Base-by-base conservation (phyloP, 2,888 invertebrate genomes). In the Sclerodermus sp. region DNA sequence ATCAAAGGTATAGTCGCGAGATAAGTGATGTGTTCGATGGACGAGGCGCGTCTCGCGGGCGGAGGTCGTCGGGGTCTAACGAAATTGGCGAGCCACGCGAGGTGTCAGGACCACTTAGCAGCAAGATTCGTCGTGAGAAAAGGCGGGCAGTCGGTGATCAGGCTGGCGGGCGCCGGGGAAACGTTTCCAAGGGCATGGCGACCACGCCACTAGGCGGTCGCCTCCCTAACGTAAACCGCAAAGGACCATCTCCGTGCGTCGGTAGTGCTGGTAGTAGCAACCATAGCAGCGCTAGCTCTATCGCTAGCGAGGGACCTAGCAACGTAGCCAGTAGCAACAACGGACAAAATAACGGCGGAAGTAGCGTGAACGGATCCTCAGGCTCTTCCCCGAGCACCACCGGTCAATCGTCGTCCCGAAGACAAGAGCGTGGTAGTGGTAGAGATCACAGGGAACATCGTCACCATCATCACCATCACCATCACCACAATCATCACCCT, bases 201-300 rank as follows among this genome's bases (percentile, higher is more conserved):
- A 75, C 76, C 74, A 76, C 76, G 76, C 75, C 75, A 76, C 69
- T 75, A 75, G 76, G 74, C 75, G 76, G 74, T 75, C 75, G 75
- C 75, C 74, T 73, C 75, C 75, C 75, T 73, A 75, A 73, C 73
- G 68, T 72, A 60, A 76, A 72, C 64, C 75, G 72, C 66, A 74
- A 76, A 74, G 74, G 73, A 68, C 71, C 69, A 61, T 74, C 70
- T 66, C 70, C 71, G 71, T 73, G 64, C 58, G 60, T 64, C 56
- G 67, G 64, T 63, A 65, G 66, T 65, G 59, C 66, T 64, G 66
- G 62, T 55, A 56, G 52, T 49, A 62, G 51, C 59, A 61, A 60
- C 60, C 54, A 47, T 55, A 59, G 43, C 42, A 57, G 45, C 50
- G 50, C 42, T 55, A 51, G 51, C 57, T 46, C 17, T 50, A 62